These are phyloP conservation scores for Caenorhabditis briggsae DNA, from an alignment of 1,140 invertebrate genomes.

Conservation along the genomic window DNA sequence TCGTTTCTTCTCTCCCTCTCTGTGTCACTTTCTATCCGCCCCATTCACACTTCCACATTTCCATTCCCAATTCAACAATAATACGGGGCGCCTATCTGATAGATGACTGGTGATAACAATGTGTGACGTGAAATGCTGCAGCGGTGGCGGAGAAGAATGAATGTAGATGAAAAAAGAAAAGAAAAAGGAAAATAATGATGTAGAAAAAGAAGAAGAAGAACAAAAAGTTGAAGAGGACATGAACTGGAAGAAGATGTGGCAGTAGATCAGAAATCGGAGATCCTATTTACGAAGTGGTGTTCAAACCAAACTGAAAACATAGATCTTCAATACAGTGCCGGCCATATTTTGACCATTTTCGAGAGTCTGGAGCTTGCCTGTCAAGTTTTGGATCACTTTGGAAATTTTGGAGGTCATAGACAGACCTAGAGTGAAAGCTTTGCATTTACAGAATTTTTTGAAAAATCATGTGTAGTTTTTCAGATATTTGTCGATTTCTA, in stretches of 20 bases:
- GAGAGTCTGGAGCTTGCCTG: too few relatives aligned
- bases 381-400: too few relatives aligned
- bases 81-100: slow-evolving; percentile 55
- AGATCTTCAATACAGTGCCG: too few relatives aligned
- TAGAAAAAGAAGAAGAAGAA: neutral
- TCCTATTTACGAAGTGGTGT: neutral
- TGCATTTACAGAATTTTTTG: too few relatives aligned
- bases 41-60: slow-evolving; percentile 41
- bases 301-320: too few relatives aligned
- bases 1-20: neutral
- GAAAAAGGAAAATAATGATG: slow-evolving; percentile 15
- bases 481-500: too few relatives aligned
- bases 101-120: slow-evolving; percentile 55
- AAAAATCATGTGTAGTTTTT: too few relatives aligned
- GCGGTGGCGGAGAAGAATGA: slow-evolving; percentile 11
- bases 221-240: neutral
- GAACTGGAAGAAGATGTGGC: neutral
- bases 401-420: too few relatives aligned
- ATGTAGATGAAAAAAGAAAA: neutral
- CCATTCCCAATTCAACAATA: slow-evolving; percentile 49
- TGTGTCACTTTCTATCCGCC: slow-evolving; percentile 29
- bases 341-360: too few relatives aligned
- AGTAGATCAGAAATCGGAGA: slow-evolving; percentile 19
- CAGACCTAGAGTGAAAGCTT: too few relatives aligned
- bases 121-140: slow-evolving; percentile 29